phyloP scores from a whole-genome alignment of 2,113 vertebrate genomes.

The Tyrannus savana region DNA sequence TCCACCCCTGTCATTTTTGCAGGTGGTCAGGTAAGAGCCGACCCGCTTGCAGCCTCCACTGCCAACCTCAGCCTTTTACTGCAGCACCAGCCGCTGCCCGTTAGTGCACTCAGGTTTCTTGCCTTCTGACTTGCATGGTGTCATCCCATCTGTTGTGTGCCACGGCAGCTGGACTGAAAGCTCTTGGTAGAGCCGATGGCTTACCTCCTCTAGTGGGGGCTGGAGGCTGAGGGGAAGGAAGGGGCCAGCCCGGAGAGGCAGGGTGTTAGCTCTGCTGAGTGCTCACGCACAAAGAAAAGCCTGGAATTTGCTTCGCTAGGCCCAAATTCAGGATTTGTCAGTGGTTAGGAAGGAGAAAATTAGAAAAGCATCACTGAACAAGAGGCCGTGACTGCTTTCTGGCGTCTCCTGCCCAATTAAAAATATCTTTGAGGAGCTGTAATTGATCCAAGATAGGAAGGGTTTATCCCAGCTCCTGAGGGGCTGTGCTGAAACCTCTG shows the following conservation, averaged over 20 bases:
- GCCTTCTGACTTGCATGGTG: constrained; percentile 83
- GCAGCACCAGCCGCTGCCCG: constrained; percentile 99
- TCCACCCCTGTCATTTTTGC: constrained; percentile 99
- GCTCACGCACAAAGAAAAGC: rapidly evolving
- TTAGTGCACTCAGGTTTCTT: constrained; percentile 99
- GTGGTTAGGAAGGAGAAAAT: not conserved
- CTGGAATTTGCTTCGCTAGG: not conserved
- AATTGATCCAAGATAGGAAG: not conserved
- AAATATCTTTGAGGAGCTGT: not conserved
- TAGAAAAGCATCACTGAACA: not conserved
- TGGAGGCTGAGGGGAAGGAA: not conserved
- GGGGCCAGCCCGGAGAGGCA: not conserved
- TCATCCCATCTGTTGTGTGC: constrained; percentile 49
- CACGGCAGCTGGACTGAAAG: constrained; percentile 41
- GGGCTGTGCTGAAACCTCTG: not conserved
- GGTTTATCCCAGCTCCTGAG: not conserved
- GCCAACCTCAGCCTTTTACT: constrained; percentile 93
- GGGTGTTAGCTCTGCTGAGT: not conserved
- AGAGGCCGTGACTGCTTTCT: not conserved
- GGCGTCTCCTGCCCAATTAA: not conserved
- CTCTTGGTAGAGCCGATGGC: constrained; percentile 3
- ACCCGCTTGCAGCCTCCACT: constrained; percentile 90
- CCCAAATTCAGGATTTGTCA: not conserved
- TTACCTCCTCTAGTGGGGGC: not conserved
- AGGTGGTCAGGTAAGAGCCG: constrained; percentile 99